A percentile compares a stretch with the other conserved stretches of the same genome.
phyloP scores from a whole-genome alignment of 1,140 invertebrate species.

The Sarcophaga peregrina region DNA sequence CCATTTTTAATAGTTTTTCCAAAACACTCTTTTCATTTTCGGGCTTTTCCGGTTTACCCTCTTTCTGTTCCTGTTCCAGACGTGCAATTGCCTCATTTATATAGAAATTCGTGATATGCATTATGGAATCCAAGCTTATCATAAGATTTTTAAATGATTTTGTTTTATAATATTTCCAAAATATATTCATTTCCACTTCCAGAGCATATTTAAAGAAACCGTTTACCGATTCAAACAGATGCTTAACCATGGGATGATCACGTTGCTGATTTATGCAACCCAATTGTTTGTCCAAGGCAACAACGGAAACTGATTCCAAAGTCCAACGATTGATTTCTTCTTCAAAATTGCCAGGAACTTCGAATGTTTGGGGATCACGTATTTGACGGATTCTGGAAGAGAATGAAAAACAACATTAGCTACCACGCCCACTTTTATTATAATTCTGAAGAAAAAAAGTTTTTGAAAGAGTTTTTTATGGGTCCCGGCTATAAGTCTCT shows the following conservation, averaged over 20 bases:
- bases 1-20: slow-evolving; percentile 71
- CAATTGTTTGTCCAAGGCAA: slow-evolving; percentile 77
- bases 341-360: slow-evolving; percentile 72
- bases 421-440: too few relatives aligned
- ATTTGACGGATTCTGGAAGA: background rate
- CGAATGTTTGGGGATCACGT: slow-evolving; percentile 51
- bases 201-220: slow-evolving; percentile 61
- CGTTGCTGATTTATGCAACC: slow-evolving; percentile 66
- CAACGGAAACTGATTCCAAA: slow-evolving; percentile 77
- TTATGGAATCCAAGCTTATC: slow-evolving; percentile 62
- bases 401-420: too few relatives aligned
- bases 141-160: slow-evolving; percentile 71
- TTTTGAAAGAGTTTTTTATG: too few relatives aligned
- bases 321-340: slow-evolving; percentile 77
- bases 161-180: slow-evolving; percentile 74
- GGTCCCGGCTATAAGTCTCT: too few relatives aligned
- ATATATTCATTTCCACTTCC: slow-evolving; percentile 72
- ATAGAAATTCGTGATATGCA: slow-evolving; percentile 51
- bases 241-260: slow-evolving; percentile 61
- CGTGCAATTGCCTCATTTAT: slow-evolving; percentile 54
- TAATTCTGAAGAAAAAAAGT: too few relatives aligned
- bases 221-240: slow-evolving; percentile 72
- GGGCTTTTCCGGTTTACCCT: slow-evolving; percentile 54
- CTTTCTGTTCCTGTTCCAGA: slow-evolving; percentile 53
- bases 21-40: slow-evolving; percentile 67